Percentiles rank a stretch among this genome's conserved stretches.
Evolutionary conservation across 2,888 invertebrate species (phyloP).

Genomic region (Melieria picta): DNA sequence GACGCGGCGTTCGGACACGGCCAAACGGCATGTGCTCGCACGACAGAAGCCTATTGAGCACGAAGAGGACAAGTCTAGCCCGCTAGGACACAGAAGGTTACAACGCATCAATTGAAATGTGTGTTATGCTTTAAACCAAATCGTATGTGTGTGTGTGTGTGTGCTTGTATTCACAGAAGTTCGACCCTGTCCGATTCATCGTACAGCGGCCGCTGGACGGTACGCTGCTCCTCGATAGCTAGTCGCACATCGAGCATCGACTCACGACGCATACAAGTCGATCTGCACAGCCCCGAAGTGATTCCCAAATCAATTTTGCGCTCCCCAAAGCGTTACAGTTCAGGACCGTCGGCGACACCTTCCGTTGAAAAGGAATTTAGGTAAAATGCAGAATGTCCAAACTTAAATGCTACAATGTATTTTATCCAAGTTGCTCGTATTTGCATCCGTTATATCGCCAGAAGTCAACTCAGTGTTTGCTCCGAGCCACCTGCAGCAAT

Average conservation of each 20-base stretch:
- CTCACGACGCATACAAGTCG: conserved; percentile 63
- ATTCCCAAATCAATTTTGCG: conserved; percentile 60
- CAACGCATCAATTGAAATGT: too few relatives aligned
- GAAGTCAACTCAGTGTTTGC: conserved; percentile 64
- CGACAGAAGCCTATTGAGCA: conserved; percentile 82
- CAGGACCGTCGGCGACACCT: conserved; percentile 63
- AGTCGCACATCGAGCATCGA: conserved; percentile 65
- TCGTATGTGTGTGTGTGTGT: conserved; percentile 5
- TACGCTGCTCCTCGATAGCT: conserved; percentile 60
- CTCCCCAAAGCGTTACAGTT: conserved; percentile 61
- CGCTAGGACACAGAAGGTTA: conserved; percentile 60
- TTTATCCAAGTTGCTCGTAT: neutral
- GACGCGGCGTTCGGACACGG: conserved; percentile 70
- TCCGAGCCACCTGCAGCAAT: conserved; percentile 62
- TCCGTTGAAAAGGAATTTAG: conserved; percentile 65
- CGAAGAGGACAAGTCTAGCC: conserved; percentile 67
- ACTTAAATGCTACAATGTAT: neutral
- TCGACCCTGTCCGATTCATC: conserved; percentile 65
- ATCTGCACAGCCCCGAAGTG: conserved; percentile 64
- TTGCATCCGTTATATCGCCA: conserved; percentile 31
- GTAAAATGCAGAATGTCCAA: conserved; percentile 41
- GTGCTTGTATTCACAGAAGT: conserved; percentile 48
- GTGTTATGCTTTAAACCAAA: neutral
- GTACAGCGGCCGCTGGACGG: conserved; percentile 62
- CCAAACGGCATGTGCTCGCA: conserved; percentile 78